Base-by-base conservation (phyloP, 2,888 invertebrate species). In the Drosophila mercatorum region DNA sequence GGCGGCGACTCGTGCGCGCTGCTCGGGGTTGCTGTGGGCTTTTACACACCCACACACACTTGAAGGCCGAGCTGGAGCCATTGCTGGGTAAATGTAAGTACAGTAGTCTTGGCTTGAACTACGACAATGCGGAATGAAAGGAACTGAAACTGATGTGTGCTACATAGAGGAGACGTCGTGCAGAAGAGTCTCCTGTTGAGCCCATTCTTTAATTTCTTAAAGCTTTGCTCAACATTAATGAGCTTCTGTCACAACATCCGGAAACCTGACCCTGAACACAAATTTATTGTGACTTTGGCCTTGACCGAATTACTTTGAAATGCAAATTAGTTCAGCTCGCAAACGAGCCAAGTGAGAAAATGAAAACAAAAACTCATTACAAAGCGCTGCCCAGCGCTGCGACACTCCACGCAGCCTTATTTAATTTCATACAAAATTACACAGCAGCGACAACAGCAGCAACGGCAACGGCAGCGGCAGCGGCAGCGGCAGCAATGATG, bases 361-460 rank as follows among this genome's bases (percentile, higher is more conserved):
- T 59, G 68, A 70, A 80, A 81, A 81, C 73, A 78, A 81, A 81
- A 81, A 81, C 74, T 81, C 81, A 81, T 81, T 79, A 81, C 57
- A 62, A 76, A 69, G 52, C 56, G 61, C 72, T 71, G 62, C 60
- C 56, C 67, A 57, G 31, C 59, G 43, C 53, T 14, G 53, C 71
- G 72, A 68, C 71, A 65, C 73, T 78, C 68, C 40, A 28, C 47
- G 63, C 75, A 65, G 60, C 72, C 88, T 81, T 86, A 87, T 79
- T 88, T 87, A 72, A 86, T 87, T 88, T 87, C 83, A 87, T 83
- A 86, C 79, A 73, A 81, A 88, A 87, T 87, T 87, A 86, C 87
- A 73, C 83, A 74, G 55, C 55, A 53, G 43, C 56, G 10, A 31
- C 56, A 17, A n/a, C 52, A 28, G 28, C 28, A 28, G 28, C 83